A percentile compares a stretch with the other conserved stretches of the same genome.
Evolutionary conservation across 2,113 vertebrate genomes (phyloP).

Genomic region (Seriola quinqueradiata): DNA sequence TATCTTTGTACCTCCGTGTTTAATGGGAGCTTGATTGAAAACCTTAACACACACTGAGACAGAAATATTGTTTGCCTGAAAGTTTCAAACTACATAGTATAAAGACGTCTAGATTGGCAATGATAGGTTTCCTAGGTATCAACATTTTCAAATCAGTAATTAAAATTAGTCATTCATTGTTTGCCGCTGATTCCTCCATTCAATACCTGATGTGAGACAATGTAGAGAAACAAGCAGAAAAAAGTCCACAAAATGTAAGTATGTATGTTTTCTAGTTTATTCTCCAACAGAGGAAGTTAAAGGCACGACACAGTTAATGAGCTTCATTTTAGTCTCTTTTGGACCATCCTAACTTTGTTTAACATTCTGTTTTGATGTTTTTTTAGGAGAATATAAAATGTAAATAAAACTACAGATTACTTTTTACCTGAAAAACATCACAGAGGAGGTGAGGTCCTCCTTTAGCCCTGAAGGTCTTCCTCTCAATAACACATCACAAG

Average conservation of each 20-base stretch:
- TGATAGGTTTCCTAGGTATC: not conserved
- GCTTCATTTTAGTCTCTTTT: too few species aligned
- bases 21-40: constrained; percentile 1
- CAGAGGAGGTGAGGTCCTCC: too few species aligned
- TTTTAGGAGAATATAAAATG: too few species aligned
- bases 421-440: too few species aligned
- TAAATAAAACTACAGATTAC: too few species aligned
- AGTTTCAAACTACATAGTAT: not conserved
- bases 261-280: not conserved
- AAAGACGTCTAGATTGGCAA: not conserved
- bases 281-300: too few species aligned
- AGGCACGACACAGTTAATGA: too few species aligned
- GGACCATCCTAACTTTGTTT: too few species aligned
- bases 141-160: constrained; percentile 32
- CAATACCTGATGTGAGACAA: not conserved
- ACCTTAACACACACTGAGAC: constrained; percentile 2
- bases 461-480: too few species aligned
- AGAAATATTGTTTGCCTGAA: constrained; percentile 5
- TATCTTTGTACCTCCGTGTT: constrained; percentile 18
- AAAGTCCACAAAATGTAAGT: not conserved
- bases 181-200: not conserved
- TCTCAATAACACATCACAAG: too few species aligned
- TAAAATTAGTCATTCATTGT: constrained; percentile 15
- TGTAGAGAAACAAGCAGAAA: not conserved
- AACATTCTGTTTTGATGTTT: too few species aligned